phyloP scores from a whole-genome alignment of 1,140 invertebrate species.

The Lysiphlebus fabarum region DNA sequence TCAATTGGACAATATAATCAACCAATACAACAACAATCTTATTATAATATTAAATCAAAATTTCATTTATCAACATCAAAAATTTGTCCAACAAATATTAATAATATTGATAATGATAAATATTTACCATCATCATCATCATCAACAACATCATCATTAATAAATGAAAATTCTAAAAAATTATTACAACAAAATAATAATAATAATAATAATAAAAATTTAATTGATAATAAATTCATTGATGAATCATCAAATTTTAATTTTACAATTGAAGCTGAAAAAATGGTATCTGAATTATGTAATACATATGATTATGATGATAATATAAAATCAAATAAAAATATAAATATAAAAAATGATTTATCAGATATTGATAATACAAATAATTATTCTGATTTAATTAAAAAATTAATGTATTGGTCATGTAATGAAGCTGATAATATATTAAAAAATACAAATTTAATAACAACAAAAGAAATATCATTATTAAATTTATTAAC shows the following conservation, averaged over 20 bases:
- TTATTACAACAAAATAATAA: too few species aligned
- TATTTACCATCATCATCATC: too few species aligned
- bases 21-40: neutral
- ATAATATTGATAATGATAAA: neutral
- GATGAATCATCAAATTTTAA: slow-evolving; percentile 47
- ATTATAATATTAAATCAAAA: neutral
- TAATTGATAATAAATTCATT: slow-evolving; percentile 38
- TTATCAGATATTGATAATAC: neutral
- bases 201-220: neutral
- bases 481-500: slow-evolving; percentile 39
- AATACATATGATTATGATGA: slow-evolving; percentile 28
- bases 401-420: slow-evolving; percentile 39
- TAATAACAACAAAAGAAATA: slow-evolving; percentile 28
- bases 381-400: slow-evolving; percentile 27
- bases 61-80: neutral
- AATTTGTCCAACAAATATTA: slow-evolving; percentile 3
- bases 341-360: neutral
- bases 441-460: slow-evolving; percentile 32
- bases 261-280: slow-evolving; percentile 49
- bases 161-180: too few species aligned
- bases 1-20: neutral
- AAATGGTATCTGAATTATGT: slow-evolving; percentile 48
- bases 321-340: too few species aligned
- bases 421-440: slow-evolving; percentile 43
- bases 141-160: too few species aligned